A percentile compares a stretch with the other conserved stretches of the same genome.
These are phyloP conservation scores for Limnodromus scolopaceus DNA, from an alignment of 2,797 vertebrate genomes.

Conservation along the genomic window DNA sequence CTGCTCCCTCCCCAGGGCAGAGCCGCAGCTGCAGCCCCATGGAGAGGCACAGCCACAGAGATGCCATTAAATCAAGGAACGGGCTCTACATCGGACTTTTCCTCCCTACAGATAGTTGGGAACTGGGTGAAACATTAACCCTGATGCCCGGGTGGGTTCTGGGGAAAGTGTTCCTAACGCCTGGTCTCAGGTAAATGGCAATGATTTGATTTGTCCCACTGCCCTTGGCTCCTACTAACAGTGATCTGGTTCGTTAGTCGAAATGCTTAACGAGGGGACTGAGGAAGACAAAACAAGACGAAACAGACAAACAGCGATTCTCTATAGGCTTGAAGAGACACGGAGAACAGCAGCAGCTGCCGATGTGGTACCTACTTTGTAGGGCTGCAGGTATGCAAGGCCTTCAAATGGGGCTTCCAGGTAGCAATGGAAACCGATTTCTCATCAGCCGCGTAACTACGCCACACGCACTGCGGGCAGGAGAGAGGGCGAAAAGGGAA, in stretches of 20 bases:
- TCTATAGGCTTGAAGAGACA: slow-evolving; percentile 79
- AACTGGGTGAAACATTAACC: neutral
- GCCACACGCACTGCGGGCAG: slow-evolving; percentile 94
- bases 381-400: slow-evolving; percentile 98
- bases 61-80: neutral
- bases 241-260: slow-evolving; percentile 47
- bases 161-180: neutral
- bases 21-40: neutral
- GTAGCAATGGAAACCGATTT: slow-evolving; percentile 99
- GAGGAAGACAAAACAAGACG: slow-evolving; percentile 57
- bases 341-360: slow-evolving; percentile 81
- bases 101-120: neutral
- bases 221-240: slow-evolving; percentile 45
- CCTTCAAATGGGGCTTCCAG: slow-evolving; percentile 99
- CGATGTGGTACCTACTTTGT: slow-evolving; percentile 95
- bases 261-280: slow-evolving; percentile 48
- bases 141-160: neutral
- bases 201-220: neutral
- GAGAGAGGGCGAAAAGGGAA: slow-evolving; percentile 70
- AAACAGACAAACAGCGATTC: slow-evolving; percentile 59
- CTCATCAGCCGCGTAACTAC: slow-evolving; percentile 99
- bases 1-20: neutral
- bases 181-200: neutral
- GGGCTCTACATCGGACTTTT: neutral
- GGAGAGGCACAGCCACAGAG: neutral